A percentile compares a stretch with the other conserved stretches of the same genome.
Evolutionary conservation across 2,797 vertebrate genomes (phyloP).

Genomic region (Fistularia commersonii): DNA sequence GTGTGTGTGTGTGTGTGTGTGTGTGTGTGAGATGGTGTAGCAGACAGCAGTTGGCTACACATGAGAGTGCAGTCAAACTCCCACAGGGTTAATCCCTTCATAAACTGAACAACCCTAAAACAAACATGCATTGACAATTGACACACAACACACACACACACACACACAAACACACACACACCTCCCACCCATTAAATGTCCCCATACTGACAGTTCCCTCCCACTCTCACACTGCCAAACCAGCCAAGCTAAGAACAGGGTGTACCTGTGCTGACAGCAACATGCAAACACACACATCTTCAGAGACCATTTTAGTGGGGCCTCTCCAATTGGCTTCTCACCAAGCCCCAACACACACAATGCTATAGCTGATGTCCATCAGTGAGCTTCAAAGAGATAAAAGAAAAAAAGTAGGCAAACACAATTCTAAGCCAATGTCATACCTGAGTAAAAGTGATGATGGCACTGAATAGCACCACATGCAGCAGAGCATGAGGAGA

Average conservation of each 20-base stretch:
- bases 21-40: conserved; percentile 10
- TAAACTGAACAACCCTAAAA: conserved; percentile 38
- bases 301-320: conserved; percentile 5
- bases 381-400: background rate
- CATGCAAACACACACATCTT: conserved; percentile 22
- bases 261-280: conserved; percentile 49
- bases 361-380: background rate
- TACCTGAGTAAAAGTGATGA: conserved; percentile 33
- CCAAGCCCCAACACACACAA: background rate
- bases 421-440: conserved; percentile 4
- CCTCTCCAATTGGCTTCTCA: background rate
- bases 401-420: conserved; percentile 1
- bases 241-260: conserved; percentile 41
- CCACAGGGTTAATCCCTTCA: conserved; percentile 55
- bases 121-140: conserved; percentile 16
- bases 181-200: conserved; percentile 37
- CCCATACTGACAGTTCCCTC: conserved; percentile 51
- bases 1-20: no score
- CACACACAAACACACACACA: conserved; percentile 4
- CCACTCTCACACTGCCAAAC: conserved; percentile 42
- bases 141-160: no score
- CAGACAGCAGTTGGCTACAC: conserved; percentile 51
- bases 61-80: conserved; percentile 47
- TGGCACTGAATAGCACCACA: conserved; percentile 6
- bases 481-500: conserved; percentile 22